Percentiles rank a stretch among this genome's conserved stretches.
phyloP scores from a whole-genome alignment of 2,797 vertebrate genomes.

The Sebastes oblongus region DNA sequence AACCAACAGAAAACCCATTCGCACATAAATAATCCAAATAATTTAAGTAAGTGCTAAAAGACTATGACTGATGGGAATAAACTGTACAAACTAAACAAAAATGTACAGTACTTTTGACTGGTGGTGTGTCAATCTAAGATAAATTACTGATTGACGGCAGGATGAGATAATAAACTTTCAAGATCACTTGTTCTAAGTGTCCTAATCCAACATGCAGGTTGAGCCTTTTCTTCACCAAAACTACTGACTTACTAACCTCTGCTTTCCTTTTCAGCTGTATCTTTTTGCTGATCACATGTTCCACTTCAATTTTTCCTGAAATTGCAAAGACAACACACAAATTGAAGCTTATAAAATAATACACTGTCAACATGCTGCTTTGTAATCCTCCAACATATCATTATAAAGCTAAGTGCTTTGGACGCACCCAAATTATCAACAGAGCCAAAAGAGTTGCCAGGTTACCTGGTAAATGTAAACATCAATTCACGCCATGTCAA shows the following conservation, averaged over 20 bases:
- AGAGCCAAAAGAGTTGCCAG: slow-evolving; percentile 3
- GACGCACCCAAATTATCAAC: neutral
- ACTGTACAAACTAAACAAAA: neutral
- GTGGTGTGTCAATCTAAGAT: neutral
- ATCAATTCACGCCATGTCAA: neutral
- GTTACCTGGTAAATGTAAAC: slow-evolving; percentile 14
- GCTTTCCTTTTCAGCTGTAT: slow-evolving; percentile 80
- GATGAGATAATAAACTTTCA: neutral
- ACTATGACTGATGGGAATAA: neutral
- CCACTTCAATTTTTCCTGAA: slow-evolving; percentile 80
- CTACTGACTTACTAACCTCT: slow-evolving; percentile 71
- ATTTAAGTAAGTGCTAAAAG: neutral
- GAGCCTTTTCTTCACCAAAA: neutral
- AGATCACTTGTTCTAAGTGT: neutral
- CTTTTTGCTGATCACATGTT: slow-evolving; percentile 78
- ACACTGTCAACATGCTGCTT: neutral
- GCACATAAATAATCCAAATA: neutral
- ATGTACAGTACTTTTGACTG: neutral
- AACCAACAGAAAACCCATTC: neutral
- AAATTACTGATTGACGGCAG: neutral
- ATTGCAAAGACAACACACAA: slow-evolving; percentile 22
- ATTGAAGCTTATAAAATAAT: neutral
- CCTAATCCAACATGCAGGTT: neutral
- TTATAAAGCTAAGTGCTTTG: neutral
- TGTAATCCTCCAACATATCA: neutral